Conservation (phyloP, 2,113 vertebrate species). For the Arothron firmamentum region DNA sequence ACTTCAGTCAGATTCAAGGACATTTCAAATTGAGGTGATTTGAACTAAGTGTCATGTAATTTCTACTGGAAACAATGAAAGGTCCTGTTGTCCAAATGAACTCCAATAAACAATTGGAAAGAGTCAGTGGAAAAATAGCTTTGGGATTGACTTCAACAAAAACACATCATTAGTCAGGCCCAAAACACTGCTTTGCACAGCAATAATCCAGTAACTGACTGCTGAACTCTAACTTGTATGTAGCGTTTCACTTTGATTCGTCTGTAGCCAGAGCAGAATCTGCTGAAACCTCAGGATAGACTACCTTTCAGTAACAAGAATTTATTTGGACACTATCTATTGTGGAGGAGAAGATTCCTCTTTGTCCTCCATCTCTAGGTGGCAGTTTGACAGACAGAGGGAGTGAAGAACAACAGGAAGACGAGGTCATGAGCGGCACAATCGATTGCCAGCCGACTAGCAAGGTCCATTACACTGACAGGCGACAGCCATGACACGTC, state of each 20-base stretch:
- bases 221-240: no score
- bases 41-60: no score
- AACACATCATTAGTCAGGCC: no score
- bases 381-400: constrained; percentile 63
- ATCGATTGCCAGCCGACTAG: constrained; percentile 66
- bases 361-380: constrained; percentile 52
- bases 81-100: no score
- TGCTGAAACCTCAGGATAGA: constrained; percentile 35
- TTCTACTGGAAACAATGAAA: no score
- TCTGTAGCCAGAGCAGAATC: constrained; percentile 15
- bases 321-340: constrained; percentile 54
- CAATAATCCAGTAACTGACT: no score
- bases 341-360: constrained; percentile 47
- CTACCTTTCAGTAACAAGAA: constrained; percentile 62
- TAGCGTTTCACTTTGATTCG: constrained; percentile 11
- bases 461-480: constrained; percentile 66
- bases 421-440: constrained; percentile 44
- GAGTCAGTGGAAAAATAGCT: no score
- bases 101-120: no score
- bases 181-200: no score
- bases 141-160: no score
- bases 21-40: no score
- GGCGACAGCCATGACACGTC: constrained; percentile 50
- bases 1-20: no score
- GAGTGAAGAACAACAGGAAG: constrained; percentile 64